These are phyloP conservation scores for Thryonomys swinderianus DNA, from an alignment of 2,113 vertebrate genomes.

Conservation along the genomic window DNA sequence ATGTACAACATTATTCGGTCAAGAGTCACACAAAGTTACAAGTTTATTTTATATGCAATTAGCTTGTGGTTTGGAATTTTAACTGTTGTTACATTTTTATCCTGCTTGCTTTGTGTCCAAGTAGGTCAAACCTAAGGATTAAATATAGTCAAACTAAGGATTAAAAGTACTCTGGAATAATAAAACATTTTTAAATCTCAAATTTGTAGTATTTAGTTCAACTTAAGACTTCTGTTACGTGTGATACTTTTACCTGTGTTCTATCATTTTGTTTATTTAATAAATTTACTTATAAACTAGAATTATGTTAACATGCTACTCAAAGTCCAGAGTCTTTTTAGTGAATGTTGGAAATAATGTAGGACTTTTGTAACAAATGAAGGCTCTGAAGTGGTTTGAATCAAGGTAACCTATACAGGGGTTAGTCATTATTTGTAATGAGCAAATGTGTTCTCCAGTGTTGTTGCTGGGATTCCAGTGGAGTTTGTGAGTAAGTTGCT, in stretches of 20 bases:
- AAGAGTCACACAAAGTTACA: conserved; percentile 1
- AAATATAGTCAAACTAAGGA: conserved; percentile 1
- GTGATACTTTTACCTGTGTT: not conserved
- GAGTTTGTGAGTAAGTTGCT: not conserved
- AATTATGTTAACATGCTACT: not conserved
- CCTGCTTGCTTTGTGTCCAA: not conserved
- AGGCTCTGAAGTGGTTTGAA: not conserved
- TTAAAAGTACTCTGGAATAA: not conserved
- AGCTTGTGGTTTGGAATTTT: conserved; percentile 29
- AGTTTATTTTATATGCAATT: conserved; percentile 39
- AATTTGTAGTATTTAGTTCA: conserved; percentile 34
- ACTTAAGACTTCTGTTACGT: not conserved
- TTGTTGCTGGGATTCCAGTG: not conserved
- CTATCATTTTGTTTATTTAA: not conserved
- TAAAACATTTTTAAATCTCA: conserved; percentile 4
- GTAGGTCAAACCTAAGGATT: not conserved
- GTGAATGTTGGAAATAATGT: not conserved
- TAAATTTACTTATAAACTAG: not conserved
- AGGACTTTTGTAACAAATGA: not conserved
- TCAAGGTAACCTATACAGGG: not conserved
- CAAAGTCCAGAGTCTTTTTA: conserved; percentile 10
- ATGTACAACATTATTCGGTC: conserved; percentile 17
- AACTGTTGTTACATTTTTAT: conserved; percentile 19
- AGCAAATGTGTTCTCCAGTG: not conserved
- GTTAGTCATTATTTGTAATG: not conserved